Evolutionary conservation across 1,140 invertebrate species (phyloP), one percentile per base, ranked within the genome.

Genomic region (Lordiphosa stackelbergi): DNA sequence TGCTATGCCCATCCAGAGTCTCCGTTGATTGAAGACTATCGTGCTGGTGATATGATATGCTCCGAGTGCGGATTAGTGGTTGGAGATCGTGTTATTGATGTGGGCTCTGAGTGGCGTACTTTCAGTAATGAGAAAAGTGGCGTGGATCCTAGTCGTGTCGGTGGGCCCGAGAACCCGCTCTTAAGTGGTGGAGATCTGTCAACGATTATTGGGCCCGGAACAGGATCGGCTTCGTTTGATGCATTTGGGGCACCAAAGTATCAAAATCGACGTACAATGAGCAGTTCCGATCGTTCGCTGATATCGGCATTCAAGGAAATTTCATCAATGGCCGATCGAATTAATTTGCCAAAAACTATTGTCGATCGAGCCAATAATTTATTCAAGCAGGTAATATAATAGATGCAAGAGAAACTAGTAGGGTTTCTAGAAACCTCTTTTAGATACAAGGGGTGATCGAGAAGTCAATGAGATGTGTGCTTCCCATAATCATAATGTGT

Each of bases 91-190:
- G 97, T 99, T 0, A 97, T 99, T 69, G 98, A 99, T 90, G 98
- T 99, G n/a, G 98, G 98, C n/a, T 99, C 98, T n/a, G 98, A 99
- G 89, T 99, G 98, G 98, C 91, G 98, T 88, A 99, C 98, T 48
- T 99, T 99, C 88, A 98, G 96, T 74, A 99, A 99, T 90, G 98
- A 99, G 86, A 98, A 98, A 87, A 93, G 93, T 59, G 95, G 95
- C 5, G 95, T 95, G 2, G 98, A 99, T 90, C 98, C 98, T 16
- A 98, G 96, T 90, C 96, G 98, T 95, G 98, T 99, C 61, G 98
- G 98, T 90, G 95, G 95, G 0, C 94, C 95, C 4, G 95, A 98
- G 91, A 99, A 99, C 90, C 96, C 96, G 0, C 89, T 99, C 1
- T 89, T 99, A 0, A 96, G 96, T 88, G 97, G 98, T 5, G 95